Evolutionary conservation across 2,888 invertebrate species (phyloP).

Genomic region (Arge pagana): DNA sequence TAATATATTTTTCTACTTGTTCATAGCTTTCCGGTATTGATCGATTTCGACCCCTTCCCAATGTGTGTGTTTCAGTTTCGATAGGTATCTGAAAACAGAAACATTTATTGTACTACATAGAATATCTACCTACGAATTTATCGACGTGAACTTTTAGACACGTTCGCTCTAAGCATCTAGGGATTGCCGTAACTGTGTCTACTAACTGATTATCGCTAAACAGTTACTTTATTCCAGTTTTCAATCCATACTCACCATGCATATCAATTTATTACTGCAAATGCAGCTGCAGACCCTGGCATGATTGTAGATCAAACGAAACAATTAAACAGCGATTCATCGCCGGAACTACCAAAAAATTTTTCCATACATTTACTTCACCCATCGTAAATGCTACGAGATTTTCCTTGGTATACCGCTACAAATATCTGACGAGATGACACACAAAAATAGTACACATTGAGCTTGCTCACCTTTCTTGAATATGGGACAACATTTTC

Average conservation of each 20-base stretch:
- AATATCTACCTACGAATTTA: not conserved
- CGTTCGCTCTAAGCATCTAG: too few species aligned
- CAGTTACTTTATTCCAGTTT: not conserved
- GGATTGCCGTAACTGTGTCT: too few species aligned
- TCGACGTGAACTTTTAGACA: too few species aligned
- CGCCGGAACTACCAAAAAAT: slow-evolving; percentile 43
- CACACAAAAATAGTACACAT: too few species aligned
- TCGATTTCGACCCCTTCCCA: slow-evolving; percentile 73
- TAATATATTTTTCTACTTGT: slow-evolving; percentile 32
- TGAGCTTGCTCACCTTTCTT: slow-evolving; percentile 66
- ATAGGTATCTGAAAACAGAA: slow-evolving; percentile 57
- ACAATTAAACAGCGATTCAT: slow-evolving; percentile 43
- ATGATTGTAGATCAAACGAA: slow-evolving; percentile 36
- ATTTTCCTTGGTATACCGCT: too few species aligned
- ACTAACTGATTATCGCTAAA: not conserved
- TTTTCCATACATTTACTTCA: slow-evolving; percentile 27
- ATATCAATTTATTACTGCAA: too few species aligned
- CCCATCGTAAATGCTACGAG: not conserved
- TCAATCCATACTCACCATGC: too few species aligned
- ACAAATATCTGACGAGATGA: too few species aligned
- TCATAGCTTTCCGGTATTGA: slow-evolving; percentile 56
- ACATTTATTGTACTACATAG: not conserved
- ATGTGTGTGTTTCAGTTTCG: slow-evolving; percentile 57
- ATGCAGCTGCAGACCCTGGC: too few species aligned
- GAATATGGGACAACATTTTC: slow-evolving; percentile 65